Evolutionary conservation across 2,113 vertebrate genomes (phyloP).

Genomic region (Heliornis fulica): DNA sequence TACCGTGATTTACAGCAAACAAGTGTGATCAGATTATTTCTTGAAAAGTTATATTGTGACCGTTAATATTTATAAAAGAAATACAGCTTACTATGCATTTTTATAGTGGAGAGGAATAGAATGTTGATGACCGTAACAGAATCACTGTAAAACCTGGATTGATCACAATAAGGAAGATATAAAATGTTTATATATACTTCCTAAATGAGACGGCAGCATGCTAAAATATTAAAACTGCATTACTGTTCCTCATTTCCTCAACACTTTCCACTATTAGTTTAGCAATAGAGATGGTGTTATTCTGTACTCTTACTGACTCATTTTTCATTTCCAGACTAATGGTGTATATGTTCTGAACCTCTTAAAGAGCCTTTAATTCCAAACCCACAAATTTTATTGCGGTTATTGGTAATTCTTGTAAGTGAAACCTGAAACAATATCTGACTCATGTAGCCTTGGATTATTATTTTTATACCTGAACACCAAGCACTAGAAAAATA

Average conservation of each 20-base stretch:
- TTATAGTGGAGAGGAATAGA: not conserved
- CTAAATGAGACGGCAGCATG: not conserved
- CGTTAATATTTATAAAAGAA: constrained; percentile 20
- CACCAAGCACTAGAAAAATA: not conserved
- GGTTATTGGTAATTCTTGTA: not conserved
- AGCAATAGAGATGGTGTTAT: not conserved
- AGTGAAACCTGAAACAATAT: not conserved
- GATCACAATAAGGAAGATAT: not conserved
- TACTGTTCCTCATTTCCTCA: not conserved
- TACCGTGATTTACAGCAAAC: not conserved
- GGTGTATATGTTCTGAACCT: not conserved
- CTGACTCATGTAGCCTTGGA: not conserved
- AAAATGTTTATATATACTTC: not conserved
- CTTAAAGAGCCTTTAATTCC: not conserved
- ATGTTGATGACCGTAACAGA: constrained; percentile 3
- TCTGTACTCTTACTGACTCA: not conserved
- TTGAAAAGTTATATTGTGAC: not conserved
- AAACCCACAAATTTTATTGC: not conserved
- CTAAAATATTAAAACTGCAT: not conserved
- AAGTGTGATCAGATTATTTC: constrained; percentile 21
- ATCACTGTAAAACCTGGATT: not conserved
- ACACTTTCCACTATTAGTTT: not conserved
- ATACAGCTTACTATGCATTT: not conserved
- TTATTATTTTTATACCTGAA: not conserved
- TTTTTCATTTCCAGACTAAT: not conserved